phyloP scores from a whole-genome alignment of 2,888 invertebrate genomes.

The Liodrosophila aerea region DNA sequence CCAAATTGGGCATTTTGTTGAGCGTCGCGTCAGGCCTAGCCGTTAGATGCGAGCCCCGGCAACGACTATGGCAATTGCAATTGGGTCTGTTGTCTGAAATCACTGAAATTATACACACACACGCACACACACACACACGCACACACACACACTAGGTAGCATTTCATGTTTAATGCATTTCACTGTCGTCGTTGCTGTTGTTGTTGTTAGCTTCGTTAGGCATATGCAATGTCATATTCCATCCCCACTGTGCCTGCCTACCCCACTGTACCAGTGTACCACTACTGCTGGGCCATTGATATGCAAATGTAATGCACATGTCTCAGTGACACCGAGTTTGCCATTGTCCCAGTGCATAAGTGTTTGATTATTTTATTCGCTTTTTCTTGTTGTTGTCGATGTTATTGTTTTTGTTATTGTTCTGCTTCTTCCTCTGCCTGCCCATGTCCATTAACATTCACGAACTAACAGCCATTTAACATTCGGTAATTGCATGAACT shows the following conservation, averaged over 20 bases:
- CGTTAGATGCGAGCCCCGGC: constrained; percentile 1
- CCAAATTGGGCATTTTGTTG: constrained; percentile 64
- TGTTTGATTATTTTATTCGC: constrained; percentile 6
- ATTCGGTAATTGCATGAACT: constrained; percentile 33
- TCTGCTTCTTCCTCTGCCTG: too few species aligned
- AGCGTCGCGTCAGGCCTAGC: constrained; percentile 9
- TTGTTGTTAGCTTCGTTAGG: constrained; percentile 7
- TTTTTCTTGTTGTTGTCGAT: neutral
- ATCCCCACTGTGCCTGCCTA: neutral
- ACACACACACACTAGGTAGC: constrained; percentile 34
- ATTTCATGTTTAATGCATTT: constrained; percentile 61
- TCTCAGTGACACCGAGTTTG: constrained; percentile 21
- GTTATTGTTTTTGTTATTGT: too few species aligned
- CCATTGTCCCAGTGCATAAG: constrained; percentile 12
- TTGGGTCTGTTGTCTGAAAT: constrained; percentile 50
- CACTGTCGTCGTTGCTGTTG: constrained; percentile 31
- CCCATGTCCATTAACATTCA: constrained; percentile 3
- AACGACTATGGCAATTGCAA: constrained; percentile 2
- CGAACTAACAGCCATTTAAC: constrained; percentile 1
- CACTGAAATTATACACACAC: constrained; percentile 37
- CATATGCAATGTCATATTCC: constrained; percentile 6
- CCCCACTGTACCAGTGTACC: neutral
- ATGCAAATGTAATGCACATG: constrained; percentile 55
- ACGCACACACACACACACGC: constrained; percentile 11
- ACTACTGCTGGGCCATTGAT: constrained; percentile 34